Percentiles rank a stretch among this genome's conserved stretches.
These are phyloP conservation scores for Emesis russula DNA, from an alignment of 2,888 invertebrate species.

Conservation along the genomic window DNA sequence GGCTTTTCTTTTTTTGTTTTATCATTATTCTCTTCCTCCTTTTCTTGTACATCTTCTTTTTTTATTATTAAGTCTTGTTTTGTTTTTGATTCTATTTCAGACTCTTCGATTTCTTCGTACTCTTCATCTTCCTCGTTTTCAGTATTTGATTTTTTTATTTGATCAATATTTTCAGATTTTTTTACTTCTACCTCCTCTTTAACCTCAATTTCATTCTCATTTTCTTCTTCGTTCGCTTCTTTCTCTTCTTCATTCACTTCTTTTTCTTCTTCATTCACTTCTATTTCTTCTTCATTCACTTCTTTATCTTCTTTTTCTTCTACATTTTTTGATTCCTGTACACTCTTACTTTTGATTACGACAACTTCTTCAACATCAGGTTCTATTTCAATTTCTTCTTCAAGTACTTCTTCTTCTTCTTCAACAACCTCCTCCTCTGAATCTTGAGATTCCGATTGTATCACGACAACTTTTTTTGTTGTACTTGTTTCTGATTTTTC, in stretches of 20 bases:
- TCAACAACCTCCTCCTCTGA: conserved; percentile 88
- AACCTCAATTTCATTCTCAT: conserved; percentile 79
- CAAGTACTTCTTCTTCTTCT: conserved; percentile 89
- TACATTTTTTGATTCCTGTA: conserved; percentile 65
- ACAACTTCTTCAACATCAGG: conserved; percentile 82
- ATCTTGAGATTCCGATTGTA: conserved; percentile 89
- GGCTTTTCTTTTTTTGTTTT: conserved; percentile 86
- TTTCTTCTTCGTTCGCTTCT: too few species aligned
- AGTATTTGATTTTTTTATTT: conserved; percentile 23
- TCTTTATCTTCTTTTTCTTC: conserved; percentile 79
- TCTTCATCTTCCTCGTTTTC: conserved; percentile 76
- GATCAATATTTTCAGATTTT: conserved; percentile 69
- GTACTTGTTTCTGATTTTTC: conserved; percentile 92
- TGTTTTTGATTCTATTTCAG: conserved; percentile 33
- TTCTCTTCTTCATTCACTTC: conserved; percentile 79
- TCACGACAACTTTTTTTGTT: conserved; percentile 92
- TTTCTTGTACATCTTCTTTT: conserved; percentile 71
- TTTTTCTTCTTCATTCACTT: too few species aligned
- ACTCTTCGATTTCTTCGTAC: conserved; percentile 56
- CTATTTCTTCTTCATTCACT: conserved; percentile 78
- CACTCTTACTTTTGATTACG: conserved; percentile 63
- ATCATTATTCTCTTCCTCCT: conserved; percentile 71
- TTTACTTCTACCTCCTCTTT: conserved; percentile 79
- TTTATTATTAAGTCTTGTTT: conserved; percentile 32
- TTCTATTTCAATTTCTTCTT: conserved; percentile 89